These are phyloP conservation scores for Choloepus hoffmanni DNA, from an alignment of 2,113 vertebrate species.

Conservation along the genomic window DNA sequence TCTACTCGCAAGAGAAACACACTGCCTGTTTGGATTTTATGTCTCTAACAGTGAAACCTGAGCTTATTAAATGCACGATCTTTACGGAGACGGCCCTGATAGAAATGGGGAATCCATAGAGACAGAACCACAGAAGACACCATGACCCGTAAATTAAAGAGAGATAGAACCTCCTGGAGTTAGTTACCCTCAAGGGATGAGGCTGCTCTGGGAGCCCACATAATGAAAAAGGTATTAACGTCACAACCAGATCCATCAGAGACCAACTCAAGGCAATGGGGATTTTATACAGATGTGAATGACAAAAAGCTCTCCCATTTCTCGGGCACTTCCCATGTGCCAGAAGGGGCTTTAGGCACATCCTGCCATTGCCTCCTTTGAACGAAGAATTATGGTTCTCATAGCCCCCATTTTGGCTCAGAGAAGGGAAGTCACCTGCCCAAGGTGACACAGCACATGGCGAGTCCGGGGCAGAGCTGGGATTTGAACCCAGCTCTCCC, in stretches of 20 bases:
- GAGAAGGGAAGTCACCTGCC: not conserved
- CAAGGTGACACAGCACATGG: not conserved
- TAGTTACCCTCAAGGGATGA: not conserved
- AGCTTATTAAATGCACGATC: not conserved
- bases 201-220: not conserved
- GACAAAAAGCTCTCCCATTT: not conserved
- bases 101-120: not conserved
- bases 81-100: not conserved
- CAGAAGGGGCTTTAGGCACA: not conserved
- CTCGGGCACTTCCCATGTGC: not conserved
- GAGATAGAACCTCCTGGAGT: not conserved
- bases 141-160: not conserved
- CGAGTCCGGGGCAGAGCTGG: too few species aligned
- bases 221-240: not conserved
- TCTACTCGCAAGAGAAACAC: not conserved
- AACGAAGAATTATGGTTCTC: not conserved
- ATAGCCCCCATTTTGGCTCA: not conserved
- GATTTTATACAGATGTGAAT: not conserved
- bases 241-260: not conserved
- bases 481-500: not conserved
- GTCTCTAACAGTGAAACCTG: not conserved
- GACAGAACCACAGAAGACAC: not conserved
- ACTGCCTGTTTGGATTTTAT: not conserved
- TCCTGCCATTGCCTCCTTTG: not conserved
- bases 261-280: not conserved